These are phyloP conservation scores for Volucella zonaria DNA, from an alignment of 2,888 invertebrate species.

Conservation along the genomic window DNA sequence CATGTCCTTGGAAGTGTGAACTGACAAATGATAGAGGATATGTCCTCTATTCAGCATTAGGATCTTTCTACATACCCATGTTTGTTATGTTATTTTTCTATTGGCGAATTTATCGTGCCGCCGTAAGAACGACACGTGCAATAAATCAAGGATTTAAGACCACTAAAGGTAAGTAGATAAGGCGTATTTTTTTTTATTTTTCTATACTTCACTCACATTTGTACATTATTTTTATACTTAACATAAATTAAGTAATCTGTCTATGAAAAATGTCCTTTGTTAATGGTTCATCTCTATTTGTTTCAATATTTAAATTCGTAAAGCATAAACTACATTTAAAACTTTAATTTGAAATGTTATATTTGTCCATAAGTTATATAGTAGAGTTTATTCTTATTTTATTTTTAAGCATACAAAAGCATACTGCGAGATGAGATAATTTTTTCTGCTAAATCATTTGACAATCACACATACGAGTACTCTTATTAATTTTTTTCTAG, in stretches of 20 bases:
- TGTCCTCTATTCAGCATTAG: constrained; percentile 97
- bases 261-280: constrained; percentile 61
- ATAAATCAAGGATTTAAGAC: constrained; percentile 96
- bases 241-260: constrained; percentile 57
- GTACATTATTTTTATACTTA: constrained; percentile 41
- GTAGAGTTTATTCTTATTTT: constrained; percentile 45
- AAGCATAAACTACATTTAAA: constrained; percentile 32
- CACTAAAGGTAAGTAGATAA: constrained; percentile 86
- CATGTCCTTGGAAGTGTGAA: constrained; percentile 94
- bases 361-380: constrained; percentile 59
- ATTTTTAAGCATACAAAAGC: constrained; percentile 8
- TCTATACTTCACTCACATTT: constrained; percentile 34
- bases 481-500: constrained; percentile 33
- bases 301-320: constrained; percentile 34
- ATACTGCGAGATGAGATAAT: constrained; percentile 4
- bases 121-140: constrained; percentile 94
- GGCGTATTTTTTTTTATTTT: constrained; percentile 16
- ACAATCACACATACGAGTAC: constrained; percentile 15
- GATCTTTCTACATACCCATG: constrained; percentile 99
- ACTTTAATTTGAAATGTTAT: constrained; percentile 54
- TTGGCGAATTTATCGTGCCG: constrained; percentile 97
- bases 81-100: constrained; percentile 99
- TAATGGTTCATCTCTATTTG: constrained; percentile 36
- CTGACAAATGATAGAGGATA: constrained; percentile 97
- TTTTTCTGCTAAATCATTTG: constrained; percentile 17